These are phyloP conservation scores for Phaedon cochleariae DNA, from an alignment of 2,888 invertebrate species.

Conservation along the genomic window DNA sequence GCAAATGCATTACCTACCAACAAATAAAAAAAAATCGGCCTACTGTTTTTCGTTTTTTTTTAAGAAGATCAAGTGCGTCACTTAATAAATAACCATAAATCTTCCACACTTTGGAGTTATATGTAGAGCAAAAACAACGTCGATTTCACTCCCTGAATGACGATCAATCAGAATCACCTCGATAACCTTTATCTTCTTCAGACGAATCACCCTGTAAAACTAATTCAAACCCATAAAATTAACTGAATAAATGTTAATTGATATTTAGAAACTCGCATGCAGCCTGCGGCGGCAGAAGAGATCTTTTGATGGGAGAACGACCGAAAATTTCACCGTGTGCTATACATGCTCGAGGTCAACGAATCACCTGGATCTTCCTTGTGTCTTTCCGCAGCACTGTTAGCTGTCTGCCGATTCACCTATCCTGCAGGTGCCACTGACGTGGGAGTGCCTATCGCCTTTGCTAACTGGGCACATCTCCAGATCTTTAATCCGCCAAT, in stretches of 20 bases:
- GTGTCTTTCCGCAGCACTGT: background rate
- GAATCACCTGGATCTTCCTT: conserved; percentile 8
- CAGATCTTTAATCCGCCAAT: background rate
- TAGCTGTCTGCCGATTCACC: conserved; percentile 18
- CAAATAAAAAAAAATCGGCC: too few relatives aligned
- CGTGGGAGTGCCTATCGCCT: conserved; percentile 10
- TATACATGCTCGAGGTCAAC: conserved; percentile 13
- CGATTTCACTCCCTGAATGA: too few relatives aligned
- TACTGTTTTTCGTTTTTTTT: too few relatives aligned
- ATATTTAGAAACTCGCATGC: background rate
- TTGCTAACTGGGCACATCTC: background rate
- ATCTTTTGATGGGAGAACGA: background rate
- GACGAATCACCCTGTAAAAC: too few relatives aligned
- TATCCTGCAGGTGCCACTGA: conserved; percentile 19
- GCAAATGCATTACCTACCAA: too few relatives aligned
- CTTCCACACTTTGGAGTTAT: too few relatives aligned
- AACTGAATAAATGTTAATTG: background rate
- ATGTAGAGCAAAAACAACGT: too few relatives aligned
- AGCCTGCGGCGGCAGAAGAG: background rate
- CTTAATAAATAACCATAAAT: too few relatives aligned
- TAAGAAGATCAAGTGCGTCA: too few relatives aligned
- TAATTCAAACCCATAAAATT: background rate
- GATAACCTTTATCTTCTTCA: too few relatives aligned
- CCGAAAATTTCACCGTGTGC: conserved; percentile 18
- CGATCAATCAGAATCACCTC: too few relatives aligned